These are phyloP conservation scores for Buphagus erythrorhynchus DNA, from an alignment of 2,797 vertebrate species.

Conservation along the genomic window DNA sequence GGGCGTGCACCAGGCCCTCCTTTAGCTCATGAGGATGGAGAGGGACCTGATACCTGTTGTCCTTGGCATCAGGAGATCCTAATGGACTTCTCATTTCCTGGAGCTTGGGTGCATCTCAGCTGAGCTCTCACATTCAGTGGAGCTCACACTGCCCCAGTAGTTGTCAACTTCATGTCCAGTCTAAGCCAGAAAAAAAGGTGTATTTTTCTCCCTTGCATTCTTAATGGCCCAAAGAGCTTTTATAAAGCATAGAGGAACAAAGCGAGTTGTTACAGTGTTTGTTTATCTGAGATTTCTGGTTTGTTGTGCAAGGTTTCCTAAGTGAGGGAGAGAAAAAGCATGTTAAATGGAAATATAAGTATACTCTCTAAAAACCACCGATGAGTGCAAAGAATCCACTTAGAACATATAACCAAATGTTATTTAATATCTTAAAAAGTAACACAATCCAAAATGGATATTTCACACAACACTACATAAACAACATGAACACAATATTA, in stretches of 20 bases:
- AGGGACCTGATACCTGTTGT: not conserved
- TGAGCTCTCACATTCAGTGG: not conserved
- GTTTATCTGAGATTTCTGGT: not conserved
- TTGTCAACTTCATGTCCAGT: accelerated
- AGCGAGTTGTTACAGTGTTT: not conserved
- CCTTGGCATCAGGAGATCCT: not conserved
- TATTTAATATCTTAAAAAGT: slow-evolving; percentile 99
- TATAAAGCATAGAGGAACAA: not conserved
- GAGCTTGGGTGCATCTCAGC: not conserved
- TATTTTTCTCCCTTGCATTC: not conserved
- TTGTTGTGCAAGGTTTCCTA: not conserved
- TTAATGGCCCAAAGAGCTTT: not conserved
- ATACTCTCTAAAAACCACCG: slow-evolving; percentile 3
- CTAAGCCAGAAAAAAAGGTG: not conserved
- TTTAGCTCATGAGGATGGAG: not conserved
- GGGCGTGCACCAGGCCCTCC: not conserved
- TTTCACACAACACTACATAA: slow-evolving; percentile 97
- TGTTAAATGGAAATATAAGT: not conserved
- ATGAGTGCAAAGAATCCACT: slow-evolving; percentile 79
- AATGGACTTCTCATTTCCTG: not conserved
- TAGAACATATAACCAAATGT: slow-evolving; percentile 92
- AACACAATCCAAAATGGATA: slow-evolving; percentile 96
- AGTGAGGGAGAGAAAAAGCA: not conserved
- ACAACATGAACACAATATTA: slow-evolving; percentile 94
- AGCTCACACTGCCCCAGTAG: not conserved